Evolutionary conservation across 92 coral and sea anemone species (phyloP), one percentile per base, ranked within the genome.

Genomic region (Palythoa grandiflora): DNA sequence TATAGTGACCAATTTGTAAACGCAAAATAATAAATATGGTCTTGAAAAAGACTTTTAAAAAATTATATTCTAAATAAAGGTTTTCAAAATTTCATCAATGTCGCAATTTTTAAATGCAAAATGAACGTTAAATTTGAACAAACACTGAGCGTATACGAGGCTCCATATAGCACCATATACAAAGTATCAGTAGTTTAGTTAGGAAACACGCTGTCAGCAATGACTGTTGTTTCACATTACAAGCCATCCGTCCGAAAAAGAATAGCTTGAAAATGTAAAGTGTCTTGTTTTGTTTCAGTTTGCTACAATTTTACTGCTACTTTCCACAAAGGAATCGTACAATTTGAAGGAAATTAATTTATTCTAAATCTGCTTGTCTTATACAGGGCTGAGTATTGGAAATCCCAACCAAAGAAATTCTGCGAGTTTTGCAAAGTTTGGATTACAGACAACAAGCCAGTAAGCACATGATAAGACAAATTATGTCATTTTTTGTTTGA

Each of bases 381-480:
- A 38, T 59, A 70, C 36, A 97, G 99, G 99, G 92, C 99, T 28
- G 98, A 95, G 81, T 95, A 93, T 80, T 97, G 99, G 99, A 93
- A 91, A 81, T 95, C 98, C 19, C 99, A 97, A 83, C 96, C 98
- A 38, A 97, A 91, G 85, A 95, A 95, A 79, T 92, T 97, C 76
- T 97, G 99, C 79, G 99, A 97, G 21, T 97, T 97, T 92, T 97
- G 99, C 89, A 97, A 97, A 92, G 96, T 98, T 84, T 97, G 99
- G 99, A 91, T 97, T 47, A 94, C 98, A 14, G 99, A 97, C 89
- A 97, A 97, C 90, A 97, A 94, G 88, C 92, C 99, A 75, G 99
- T 97, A 90, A 81, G 94, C 47, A 77, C 28, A 28, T 28, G 28
- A 28, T 28, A 28, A 28, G 28, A 28, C 28, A 28, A 28, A 28